Conservation (phyloP, 2,113 vertebrate genomes). For the Notiomystis cincta region DNA sequence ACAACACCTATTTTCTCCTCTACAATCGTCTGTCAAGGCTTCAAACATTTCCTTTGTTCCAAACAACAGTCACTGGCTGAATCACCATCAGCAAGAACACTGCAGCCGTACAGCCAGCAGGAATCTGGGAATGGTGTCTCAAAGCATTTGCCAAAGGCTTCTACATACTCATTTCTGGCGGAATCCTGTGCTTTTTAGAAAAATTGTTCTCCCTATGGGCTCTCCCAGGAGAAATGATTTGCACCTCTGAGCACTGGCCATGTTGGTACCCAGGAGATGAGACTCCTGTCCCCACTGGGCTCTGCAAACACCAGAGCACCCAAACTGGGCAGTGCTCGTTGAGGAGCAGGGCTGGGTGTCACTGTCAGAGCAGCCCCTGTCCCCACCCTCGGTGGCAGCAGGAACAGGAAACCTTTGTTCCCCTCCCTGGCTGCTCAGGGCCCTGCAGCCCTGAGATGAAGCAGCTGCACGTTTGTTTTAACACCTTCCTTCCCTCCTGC, state of each 20-base stretch:
- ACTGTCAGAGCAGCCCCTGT: background rate
- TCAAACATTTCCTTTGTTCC: background rate
- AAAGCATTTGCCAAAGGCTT: background rate
- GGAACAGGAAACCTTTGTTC: background rate
- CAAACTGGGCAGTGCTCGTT: accelerated
- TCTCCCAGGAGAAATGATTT: background rate
- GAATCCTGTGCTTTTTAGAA: too few relatives aligned
- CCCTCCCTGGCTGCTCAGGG: background rate
- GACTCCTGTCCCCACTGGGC: accelerated
- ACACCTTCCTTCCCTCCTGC: background rate
- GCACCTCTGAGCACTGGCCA: accelerated
- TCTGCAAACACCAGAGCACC: background rate
- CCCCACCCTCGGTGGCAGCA: background rate
- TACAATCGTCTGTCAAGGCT: background rate
- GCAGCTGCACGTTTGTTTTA: background rate
- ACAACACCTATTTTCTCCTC: conserved; percentile 17
- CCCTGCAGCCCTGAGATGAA: background rate
- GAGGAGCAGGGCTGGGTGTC: background rate
- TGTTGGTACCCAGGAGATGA: background rate
- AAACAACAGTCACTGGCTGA: background rate
- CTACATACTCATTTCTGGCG: background rate
- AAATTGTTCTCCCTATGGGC: accelerated
- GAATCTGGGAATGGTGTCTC: background rate
- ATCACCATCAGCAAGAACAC: background rate
- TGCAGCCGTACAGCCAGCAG: background rate